Conservation (phyloP, 2,888 invertebrate species). For the Orthosia cruda region DNA sequence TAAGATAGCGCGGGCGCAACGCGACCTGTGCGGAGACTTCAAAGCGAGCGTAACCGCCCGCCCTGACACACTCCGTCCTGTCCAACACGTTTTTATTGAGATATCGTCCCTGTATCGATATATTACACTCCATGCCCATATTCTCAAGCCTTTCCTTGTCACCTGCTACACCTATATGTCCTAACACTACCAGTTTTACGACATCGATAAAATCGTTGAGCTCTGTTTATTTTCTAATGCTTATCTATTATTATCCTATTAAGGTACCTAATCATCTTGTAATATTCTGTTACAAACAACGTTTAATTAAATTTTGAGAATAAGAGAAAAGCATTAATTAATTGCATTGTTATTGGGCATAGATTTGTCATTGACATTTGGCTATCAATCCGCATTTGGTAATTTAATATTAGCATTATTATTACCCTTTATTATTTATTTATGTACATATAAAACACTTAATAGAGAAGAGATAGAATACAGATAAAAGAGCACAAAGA, state of each 20-base stretch:
- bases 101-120: neutral
- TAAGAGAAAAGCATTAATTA: neutral
- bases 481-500: too few species aligned
- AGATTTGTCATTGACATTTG: slow-evolving; percentile 42
- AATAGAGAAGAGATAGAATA: too few species aligned
- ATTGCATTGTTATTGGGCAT: slow-evolving; percentile 9
- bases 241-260: neutral
- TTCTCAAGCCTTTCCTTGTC: neutral
- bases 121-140: slow-evolving; percentile 5
- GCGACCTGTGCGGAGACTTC: slow-evolving; percentile 66
- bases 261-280: too few species aligned
- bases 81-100: slow-evolving; percentile 37
- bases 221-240: slow-evolving; percentile 25
- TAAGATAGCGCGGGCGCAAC: slow-evolving; percentile 75
- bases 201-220: too few species aligned
- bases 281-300: neutral
- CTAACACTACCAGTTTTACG: too few species aligned
- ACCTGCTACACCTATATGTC: slow-evolving; percentile 22
- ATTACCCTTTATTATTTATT: neutral
- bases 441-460: too few species aligned
- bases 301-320: slow-evolving; percentile 12
- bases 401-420: slow-evolving; percentile 21
- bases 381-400: slow-evolving; percentile 13
- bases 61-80: slow-evolving; percentile 63
- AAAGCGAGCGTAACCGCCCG: slow-evolving; percentile 74